These are phyloP conservation scores for Halesus radiatus DNA, from an alignment of 1,140 invertebrate genomes.

Conservation along the genomic window DNA sequence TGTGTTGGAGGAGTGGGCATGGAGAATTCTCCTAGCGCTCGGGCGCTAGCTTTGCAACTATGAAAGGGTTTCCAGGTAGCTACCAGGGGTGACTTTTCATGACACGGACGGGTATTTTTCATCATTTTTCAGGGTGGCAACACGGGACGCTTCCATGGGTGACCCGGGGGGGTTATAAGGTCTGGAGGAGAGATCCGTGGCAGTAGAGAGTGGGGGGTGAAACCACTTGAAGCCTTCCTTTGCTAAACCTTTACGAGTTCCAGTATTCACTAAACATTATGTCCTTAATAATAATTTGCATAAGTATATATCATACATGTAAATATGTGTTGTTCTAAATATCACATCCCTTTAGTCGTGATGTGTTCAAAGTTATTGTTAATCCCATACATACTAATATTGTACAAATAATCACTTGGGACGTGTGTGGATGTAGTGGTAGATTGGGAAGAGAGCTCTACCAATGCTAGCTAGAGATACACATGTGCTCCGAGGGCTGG, in stretches of 20 bases:
- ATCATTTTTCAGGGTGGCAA: constrained; percentile 16
- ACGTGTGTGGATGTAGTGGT: too few relatives aligned
- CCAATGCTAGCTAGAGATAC: too few relatives aligned
- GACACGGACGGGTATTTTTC: constrained; percentile 30
- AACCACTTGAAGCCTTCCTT: constrained; percentile 35
- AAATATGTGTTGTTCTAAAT: too few relatives aligned
- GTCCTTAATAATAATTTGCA: too few relatives aligned
- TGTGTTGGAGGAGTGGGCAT: too few relatives aligned
- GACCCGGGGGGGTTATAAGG: constrained; percentile 52
- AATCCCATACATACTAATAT: too few relatives aligned
- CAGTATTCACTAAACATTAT: constrained; percentile 51
- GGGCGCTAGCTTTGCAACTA: constrained; percentile 18
- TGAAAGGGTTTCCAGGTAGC: constrained; percentile 20
- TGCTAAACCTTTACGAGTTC: constrained; percentile 54
- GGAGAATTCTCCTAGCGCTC: neutral
- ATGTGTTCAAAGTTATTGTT: too few relatives aligned
- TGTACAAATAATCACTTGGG: too few relatives aligned
- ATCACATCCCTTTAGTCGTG: too few relatives aligned
- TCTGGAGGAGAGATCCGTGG: constrained; percentile 53
- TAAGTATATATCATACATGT: too few relatives aligned
- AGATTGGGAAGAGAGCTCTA: too few relatives aligned
- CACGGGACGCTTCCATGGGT: neutral
- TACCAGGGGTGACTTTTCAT: constrained; percentile 41
- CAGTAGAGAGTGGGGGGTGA: constrained; percentile 7
- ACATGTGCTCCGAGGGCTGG: too few relatives aligned